These are phyloP conservation scores for Agrilus cyanescens DNA, from an alignment of 2,888 invertebrate genomes.

Conservation along the genomic window DNA sequence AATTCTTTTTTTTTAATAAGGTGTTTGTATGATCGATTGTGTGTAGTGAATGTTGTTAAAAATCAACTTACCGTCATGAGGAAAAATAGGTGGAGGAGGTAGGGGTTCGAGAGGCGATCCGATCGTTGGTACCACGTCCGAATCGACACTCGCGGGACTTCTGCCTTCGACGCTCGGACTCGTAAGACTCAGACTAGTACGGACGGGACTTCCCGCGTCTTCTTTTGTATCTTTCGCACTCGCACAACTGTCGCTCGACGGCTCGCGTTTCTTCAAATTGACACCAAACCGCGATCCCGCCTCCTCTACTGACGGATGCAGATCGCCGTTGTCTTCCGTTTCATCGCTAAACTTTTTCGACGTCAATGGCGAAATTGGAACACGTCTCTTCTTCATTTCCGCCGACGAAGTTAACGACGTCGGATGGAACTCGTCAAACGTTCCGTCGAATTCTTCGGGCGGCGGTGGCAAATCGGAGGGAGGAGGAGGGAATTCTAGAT, in stretches of 20 bases:
- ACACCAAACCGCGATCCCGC: conserved; percentile 62
- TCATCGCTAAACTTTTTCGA: conserved; percentile 30
- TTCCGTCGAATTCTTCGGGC: conserved; percentile 49
- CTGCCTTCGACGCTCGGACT: conserved; percentile 33
- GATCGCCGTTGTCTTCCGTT: conserved; percentile 28
- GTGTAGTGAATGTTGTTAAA: not conserved
- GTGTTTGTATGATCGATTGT: not conserved
- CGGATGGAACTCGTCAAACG: conserved; percentile 24
- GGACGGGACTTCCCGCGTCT: conserved; percentile 31
- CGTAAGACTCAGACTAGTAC: conserved; percentile 32
- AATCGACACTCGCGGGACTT: conserved; percentile 33
- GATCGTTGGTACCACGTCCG: conserved; percentile 35
- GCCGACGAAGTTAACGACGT: conserved; percentile 26
- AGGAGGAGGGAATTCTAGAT: conserved; percentile 80
- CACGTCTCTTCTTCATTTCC: conserved; percentile 28
- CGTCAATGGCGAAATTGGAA: conserved; percentile 29
- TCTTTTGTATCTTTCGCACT: conserved; percentile 39
- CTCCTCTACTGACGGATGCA: conserved; percentile 58
- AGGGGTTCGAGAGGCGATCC: conserved; percentile 38
- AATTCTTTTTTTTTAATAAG: not conserved
- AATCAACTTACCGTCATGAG: conserved; percentile 25
- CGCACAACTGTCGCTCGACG: conserved; percentile 45
- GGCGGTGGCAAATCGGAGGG: conserved; percentile 71
- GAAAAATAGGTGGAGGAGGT: conserved; percentile 30
- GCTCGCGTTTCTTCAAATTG: conserved; percentile 54